phyloP scores from a whole-genome alignment of 35 echinoderm and acorn worm species.

The Lytechinus variegatus region DNA sequence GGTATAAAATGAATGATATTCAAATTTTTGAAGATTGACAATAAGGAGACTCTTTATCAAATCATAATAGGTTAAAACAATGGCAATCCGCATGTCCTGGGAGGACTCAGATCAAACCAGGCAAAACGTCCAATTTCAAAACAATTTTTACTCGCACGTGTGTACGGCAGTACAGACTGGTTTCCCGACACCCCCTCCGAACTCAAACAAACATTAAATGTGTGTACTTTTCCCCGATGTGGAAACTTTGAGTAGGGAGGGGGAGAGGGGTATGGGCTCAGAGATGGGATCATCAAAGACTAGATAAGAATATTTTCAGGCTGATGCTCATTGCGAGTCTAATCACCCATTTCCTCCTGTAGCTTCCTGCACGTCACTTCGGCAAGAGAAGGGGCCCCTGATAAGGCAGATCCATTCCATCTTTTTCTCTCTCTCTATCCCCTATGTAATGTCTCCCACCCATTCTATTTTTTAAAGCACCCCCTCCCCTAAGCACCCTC shows the following conservation, averaged over 20 bases:
- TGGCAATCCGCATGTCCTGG: too few relatives aligned
- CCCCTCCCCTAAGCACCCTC: not conserved
- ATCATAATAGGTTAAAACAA: too few relatives aligned
- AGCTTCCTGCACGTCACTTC: conserved; percentile 26
- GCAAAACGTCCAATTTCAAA: too few relatives aligned
- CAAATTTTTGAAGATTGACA: too few relatives aligned
- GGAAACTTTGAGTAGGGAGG: not conserved
- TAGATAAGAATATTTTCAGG: conserved; percentile 32
- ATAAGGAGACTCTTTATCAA: too few relatives aligned
- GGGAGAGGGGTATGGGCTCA: not conserved
- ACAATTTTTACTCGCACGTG: too few relatives aligned
- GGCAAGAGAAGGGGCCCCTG: not conserved
- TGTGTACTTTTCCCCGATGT: not conserved
- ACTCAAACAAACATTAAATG: not conserved
- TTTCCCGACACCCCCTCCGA: too few relatives aligned
- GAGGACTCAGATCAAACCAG: too few relatives aligned
- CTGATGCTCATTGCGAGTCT: not conserved
- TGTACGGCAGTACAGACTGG: too few relatives aligned
- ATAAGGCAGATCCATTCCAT: not conserved
- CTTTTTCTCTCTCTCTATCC: not conserved
- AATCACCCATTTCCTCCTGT: conserved; percentile 10
- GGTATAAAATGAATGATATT: too few relatives aligned
- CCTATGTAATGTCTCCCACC: too few relatives aligned
- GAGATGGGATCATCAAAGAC: not conserved
- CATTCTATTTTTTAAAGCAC: too few relatives aligned